A percentile compares a stretch with the other conserved stretches of the same genome.
These are phyloP conservation scores for Thalassophryne amazonica DNA, from an alignment of 2,797 vertebrate genomes.

Conservation along the genomic window DNA sequence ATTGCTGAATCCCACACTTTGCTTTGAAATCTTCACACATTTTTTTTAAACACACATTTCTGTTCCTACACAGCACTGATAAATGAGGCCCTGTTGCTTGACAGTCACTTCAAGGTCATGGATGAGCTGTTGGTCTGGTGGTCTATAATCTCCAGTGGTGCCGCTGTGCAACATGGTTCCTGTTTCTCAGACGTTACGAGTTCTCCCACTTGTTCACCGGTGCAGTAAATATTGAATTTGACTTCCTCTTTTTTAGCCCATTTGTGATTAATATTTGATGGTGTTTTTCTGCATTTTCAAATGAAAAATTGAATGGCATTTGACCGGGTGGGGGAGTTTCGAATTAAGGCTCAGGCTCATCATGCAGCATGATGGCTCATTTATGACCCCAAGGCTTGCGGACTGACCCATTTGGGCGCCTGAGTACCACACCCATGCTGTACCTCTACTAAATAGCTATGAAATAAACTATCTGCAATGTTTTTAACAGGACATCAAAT, in stretches of 20 bases:
- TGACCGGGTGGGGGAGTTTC: constrained; percentile 16
- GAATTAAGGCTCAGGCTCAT: constrained; percentile 6
- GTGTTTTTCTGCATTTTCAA: constrained; percentile 53
- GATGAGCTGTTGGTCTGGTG: no score
- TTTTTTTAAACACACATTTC: no score
- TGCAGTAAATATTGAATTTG: constrained; percentile 73
- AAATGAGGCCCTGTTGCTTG: no score
- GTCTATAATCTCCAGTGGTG: no score
- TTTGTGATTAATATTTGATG: constrained; percentile 70
- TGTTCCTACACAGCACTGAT: no score
- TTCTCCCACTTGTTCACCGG: constrained; percentile 20
- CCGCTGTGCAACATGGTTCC: no score
- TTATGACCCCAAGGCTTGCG: neutral
- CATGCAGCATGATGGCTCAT: constrained; percentile 11
- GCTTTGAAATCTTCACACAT: no score
- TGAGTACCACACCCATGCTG: neutral
- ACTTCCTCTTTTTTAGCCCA: constrained; percentile 60
- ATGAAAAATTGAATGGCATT: constrained; percentile 66
- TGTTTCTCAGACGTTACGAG: constrained; percentile 43
- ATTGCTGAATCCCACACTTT: no score
- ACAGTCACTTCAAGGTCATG: no score
- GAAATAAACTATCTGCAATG: no score
- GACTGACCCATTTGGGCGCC: constrained; percentile 32
- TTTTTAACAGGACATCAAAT: no score
- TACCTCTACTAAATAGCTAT: neutral